These are phyloP conservation scores for Phyllostomus hastatus DNA, from an alignment of 2,113 vertebrate species.

Conservation along the genomic window DNA sequence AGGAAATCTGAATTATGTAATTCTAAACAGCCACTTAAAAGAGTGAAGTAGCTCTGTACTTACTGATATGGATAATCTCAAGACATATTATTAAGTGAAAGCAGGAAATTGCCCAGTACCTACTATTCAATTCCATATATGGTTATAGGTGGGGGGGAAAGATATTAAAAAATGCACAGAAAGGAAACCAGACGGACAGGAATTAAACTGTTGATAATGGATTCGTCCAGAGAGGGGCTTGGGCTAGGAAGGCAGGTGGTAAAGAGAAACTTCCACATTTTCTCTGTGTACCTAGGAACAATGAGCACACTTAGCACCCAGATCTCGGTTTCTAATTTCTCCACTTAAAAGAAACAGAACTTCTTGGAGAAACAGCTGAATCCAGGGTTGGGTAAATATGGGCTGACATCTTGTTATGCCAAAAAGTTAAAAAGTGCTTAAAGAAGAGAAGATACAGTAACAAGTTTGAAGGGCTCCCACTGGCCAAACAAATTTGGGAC, in stretches of 20 bases:
- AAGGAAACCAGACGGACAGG: background rate
- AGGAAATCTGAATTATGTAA: background rate
- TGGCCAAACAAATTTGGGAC: background rate
- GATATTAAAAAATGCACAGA: background rate
- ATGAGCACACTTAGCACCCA: background rate
- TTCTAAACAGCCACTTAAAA: background rate
- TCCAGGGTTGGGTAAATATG: background rate
- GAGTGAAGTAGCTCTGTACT: background rate
- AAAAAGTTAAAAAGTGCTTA: background rate
- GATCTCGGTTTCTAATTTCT: slow-evolving; percentile 1
- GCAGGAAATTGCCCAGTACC: background rate
- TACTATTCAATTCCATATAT: background rate
- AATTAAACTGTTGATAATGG: background rate
- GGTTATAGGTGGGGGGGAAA: background rate
- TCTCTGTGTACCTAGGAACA: background rate
- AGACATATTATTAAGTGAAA: background rate
- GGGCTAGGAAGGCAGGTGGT: background rate
- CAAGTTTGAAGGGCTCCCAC: background rate
- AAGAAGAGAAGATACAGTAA: background rate
- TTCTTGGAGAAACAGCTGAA: background rate
- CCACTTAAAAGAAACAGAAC: background rate
- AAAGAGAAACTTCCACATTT: background rate
- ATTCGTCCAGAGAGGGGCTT: background rate
- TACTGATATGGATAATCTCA: background rate
- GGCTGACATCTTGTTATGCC: background rate